phyloP scores from a whole-genome alignment of 1,140 invertebrate genomes.

The Bombyx mori region DNA sequence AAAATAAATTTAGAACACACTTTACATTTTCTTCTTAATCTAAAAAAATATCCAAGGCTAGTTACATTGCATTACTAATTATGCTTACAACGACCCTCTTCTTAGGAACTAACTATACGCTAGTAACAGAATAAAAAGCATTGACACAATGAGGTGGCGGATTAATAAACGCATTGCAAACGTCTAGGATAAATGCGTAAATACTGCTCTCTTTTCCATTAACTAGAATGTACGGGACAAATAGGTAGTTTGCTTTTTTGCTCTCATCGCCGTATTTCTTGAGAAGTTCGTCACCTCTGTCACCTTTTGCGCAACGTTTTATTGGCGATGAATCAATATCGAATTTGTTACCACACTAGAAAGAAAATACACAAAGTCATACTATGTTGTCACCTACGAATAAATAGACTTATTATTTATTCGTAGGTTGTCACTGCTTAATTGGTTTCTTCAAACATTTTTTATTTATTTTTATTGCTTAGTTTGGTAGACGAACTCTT shows the following conservation, averaged over 20 bases:
- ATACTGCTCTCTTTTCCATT: slow-evolving; percentile 25
- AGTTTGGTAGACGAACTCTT: too few species aligned
- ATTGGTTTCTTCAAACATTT: neutral
- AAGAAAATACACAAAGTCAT: slow-evolving; percentile 8
- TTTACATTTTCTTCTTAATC: too few species aligned
- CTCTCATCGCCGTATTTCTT: slow-evolving; percentile 43
- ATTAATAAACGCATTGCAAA: slow-evolving; percentile 31
- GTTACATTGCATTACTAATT: too few species aligned
- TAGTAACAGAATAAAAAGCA: too few species aligned
- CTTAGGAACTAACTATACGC: too few species aligned
- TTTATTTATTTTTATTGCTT: too few species aligned
- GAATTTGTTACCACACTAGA: slow-evolving; percentile 40
- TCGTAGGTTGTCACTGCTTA: neutral
- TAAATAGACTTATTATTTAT: too few species aligned
- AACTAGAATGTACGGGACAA: slow-evolving; percentile 41
- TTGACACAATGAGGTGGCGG: slow-evolving; percentile 25
- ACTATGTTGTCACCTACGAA: neutral
- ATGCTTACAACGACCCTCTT: too few species aligned
- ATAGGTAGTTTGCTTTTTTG: slow-evolving; percentile 24
- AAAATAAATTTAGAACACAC: too few species aligned
- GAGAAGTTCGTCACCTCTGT: slow-evolving; percentile 30
- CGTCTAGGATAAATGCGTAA: slow-evolving; percentile 23
- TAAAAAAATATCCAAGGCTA: too few species aligned
- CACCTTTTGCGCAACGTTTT: slow-evolving; percentile 37
- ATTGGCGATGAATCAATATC: slow-evolving; percentile 29